Conservation (phyloP, 1,140 invertebrate genomes). For the Drosophila arawakana region DNA sequence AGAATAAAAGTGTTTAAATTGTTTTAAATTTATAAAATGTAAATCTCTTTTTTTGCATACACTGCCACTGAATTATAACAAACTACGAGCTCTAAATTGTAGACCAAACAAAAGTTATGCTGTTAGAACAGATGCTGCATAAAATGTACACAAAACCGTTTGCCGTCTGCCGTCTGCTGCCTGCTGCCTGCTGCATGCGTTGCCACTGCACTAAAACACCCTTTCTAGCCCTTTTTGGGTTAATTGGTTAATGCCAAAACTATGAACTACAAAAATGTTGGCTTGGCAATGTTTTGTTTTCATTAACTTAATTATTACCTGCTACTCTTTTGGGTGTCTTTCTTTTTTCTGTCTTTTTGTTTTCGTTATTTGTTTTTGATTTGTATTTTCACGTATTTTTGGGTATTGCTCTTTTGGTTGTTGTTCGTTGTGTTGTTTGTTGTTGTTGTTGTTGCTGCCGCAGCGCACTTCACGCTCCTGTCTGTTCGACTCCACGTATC, state of each 20-base stretch:
- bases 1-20: no score
- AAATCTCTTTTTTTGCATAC: no score
- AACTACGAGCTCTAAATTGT: no score
- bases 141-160: neutral
- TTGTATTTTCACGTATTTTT: conserved; percentile 9
- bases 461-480: conserved; percentile 53
- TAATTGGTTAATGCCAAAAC: neutral
- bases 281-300: conserved; percentile 28
- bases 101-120: neutral
- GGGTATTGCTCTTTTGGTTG: conserved; percentile 4
- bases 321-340: no score
- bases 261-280: conserved; percentile 5
- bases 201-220: neutral
- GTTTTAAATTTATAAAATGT: no score
- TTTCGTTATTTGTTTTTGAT: neutral
- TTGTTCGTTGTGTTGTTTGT: conserved; percentile 11
- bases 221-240: neutral
- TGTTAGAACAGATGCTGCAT: neutral
- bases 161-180: neutral
- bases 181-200: neutral
- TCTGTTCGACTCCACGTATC: conserved; percentile 72
- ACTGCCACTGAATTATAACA: no score
- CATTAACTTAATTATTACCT: conserved; percentile 33
- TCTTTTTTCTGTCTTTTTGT: neutral
- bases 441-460: conserved; percentile 4